Conservation (phyloP, 35 echinoderm and acorn worm genomes). For the Ophiothrix spiculata region DNA sequence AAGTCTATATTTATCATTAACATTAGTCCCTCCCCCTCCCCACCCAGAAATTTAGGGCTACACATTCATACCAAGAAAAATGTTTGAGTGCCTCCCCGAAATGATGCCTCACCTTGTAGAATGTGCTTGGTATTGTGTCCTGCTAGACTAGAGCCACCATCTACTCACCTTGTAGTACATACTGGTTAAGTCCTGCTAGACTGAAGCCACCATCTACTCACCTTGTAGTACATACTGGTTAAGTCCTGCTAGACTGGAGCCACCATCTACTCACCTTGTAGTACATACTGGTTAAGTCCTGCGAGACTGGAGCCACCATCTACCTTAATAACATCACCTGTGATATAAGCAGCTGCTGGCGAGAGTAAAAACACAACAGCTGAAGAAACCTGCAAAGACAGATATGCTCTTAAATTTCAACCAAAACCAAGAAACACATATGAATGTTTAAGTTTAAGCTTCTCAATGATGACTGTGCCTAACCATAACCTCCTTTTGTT, state of each 20-base stretch:
- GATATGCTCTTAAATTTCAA: too few relatives aligned
- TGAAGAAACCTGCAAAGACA: conserved; percentile 82
- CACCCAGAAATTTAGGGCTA: too few relatives aligned
- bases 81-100: neutral
- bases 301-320: conserved; percentile 72
- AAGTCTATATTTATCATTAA: neutral
- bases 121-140: neutral
- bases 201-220: too few relatives aligned
- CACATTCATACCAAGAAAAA: neutral
- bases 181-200: too few relatives aligned
- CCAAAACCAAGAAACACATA: too few relatives aligned
- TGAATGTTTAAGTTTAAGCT: too few relatives aligned
- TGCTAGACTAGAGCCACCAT: too few relatives aligned
- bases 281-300: neutral
- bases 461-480: too few relatives aligned
- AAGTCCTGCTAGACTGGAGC: too few relatives aligned
- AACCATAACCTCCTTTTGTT: too few relatives aligned
- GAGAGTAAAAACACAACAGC: conserved; percentile 86
- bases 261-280: conserved; percentile 23
- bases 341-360: conserved; percentile 80
- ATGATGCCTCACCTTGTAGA: neutral
- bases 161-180: too few relatives aligned
- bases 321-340: conserved; percentile 72
- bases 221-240: too few relatives aligned
- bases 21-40: neutral